phyloP scores from a whole-genome alignment of 1,140 invertebrate genomes.

The Chionoecetes opilio region DNA sequence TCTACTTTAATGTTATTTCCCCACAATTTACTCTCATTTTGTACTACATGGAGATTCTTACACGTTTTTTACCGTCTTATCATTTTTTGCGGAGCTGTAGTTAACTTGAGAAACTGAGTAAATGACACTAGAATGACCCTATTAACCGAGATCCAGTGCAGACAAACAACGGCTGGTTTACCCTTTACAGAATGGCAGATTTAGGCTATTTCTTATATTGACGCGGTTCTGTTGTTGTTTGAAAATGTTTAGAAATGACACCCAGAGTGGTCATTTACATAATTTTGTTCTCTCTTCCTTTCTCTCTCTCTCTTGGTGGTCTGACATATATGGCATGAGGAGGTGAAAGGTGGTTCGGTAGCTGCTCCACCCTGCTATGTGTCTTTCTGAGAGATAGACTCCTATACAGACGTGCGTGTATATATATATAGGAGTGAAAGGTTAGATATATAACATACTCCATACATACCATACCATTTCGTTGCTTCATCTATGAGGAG shows the following conservation, averaged over 20 bases:
- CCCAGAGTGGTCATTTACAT: conserved; percentile 14
- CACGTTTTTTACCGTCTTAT: too few species aligned
- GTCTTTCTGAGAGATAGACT: too few species aligned
- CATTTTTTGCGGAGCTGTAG: not conserved
- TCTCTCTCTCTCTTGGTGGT: not conserved
- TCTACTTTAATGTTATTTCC: not conserved
- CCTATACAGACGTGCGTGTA: too few species aligned
- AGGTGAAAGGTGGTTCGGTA: not conserved
- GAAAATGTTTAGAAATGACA: not conserved
- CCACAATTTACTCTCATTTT: not conserved
- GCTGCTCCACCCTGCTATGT: not conserved
- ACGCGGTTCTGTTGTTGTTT: not conserved
- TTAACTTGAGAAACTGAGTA: not conserved
- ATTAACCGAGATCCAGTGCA: too few species aligned
- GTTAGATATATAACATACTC: too few species aligned
- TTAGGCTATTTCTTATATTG: not conserved
- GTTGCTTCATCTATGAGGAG: too few species aligned
- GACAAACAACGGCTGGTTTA: not conserved
- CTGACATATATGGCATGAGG: not conserved
- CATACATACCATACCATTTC: too few species aligned
- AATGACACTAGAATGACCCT: not conserved
- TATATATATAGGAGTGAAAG: too few species aligned
- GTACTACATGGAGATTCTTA: not conserved
- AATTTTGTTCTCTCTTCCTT: too few species aligned
- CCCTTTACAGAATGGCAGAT: not conserved